phyloP scores from a whole-genome alignment of 2,888 invertebrate genomes.

The Dicycla oo region DNA sequence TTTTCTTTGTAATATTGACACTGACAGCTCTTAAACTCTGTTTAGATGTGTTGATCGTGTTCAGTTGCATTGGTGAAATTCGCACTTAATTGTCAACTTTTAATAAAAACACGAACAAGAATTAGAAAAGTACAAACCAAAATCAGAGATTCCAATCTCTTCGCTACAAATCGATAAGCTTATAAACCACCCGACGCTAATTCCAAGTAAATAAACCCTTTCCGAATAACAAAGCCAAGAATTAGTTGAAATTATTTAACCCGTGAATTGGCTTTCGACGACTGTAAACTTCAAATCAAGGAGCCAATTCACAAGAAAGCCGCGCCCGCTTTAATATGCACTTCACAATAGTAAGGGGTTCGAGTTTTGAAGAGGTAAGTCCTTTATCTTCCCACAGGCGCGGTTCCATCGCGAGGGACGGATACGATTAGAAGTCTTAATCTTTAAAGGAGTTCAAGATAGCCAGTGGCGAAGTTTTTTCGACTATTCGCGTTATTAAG shows the following conservation, averaged over 20 bases:
- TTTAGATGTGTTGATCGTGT: too few relatives aligned
- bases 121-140: slow-evolving; percentile 1
- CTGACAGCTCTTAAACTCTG: too few relatives aligned
- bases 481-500: slow-evolving; percentile 22
- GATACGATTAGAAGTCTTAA: slow-evolving; percentile 85
- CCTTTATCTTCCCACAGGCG: slow-evolving; percentile 87
- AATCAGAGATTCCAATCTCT: slow-evolving; percentile 18
- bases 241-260: slow-evolving; percentile 81
- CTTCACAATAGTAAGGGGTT: slow-evolving; percentile 85
- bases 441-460: slow-evolving; percentile 76
- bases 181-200: slow-evolving; percentile 63
- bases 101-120: neutral
- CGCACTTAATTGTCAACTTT: too few relatives aligned
- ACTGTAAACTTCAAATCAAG: slow-evolving; percentile 83
- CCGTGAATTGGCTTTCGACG: slow-evolving; percentile 79
- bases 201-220: slow-evolving; percentile 72
- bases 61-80: too few relatives aligned
- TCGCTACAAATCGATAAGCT: slow-evolving; percentile 35
- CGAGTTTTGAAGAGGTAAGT: slow-evolving; percentile 86
- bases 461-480: slow-evolving; percentile 70
- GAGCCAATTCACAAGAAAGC: slow-evolving; percentile 81
- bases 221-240: slow-evolving; percentile 74
- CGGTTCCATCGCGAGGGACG: slow-evolving; percentile 79
- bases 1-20: too few relatives aligned
- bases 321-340: slow-evolving; percentile 86